Conservation (phyloP, 64 coral and sea anemone species). For the Montipora efflorescens region DNA sequence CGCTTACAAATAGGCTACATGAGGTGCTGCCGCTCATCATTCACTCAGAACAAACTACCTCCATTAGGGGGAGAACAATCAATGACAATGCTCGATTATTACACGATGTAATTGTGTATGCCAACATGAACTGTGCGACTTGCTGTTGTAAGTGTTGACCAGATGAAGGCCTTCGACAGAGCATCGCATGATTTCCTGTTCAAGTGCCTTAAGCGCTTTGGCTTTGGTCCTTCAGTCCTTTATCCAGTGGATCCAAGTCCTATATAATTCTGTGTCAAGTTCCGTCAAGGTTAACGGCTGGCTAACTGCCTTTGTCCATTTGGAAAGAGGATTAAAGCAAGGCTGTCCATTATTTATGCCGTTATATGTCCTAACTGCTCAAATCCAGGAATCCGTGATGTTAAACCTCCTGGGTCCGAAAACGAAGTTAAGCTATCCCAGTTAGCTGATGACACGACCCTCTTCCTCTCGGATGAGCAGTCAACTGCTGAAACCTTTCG, state of each 20-base stretch:
- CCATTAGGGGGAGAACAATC: slow-evolving; percentile 1
- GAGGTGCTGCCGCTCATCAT: background rate
- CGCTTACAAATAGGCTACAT: slow-evolving; percentile 1
- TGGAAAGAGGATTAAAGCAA: background rate
- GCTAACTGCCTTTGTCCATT: background rate
- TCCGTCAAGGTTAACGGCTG: slow-evolving; percentile 44
- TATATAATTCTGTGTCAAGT: slow-evolving; percentile 34
- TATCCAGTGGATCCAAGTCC: slow-evolving; percentile 31
- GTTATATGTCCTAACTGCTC: slow-evolving; percentile 41
- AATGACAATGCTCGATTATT: slow-evolving; percentile 17
- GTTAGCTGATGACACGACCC: slow-evolving; percentile 61
- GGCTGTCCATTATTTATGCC: slow-evolving; percentile 43
- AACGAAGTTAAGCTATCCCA: background rate
- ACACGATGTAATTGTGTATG: slow-evolving; percentile 11
- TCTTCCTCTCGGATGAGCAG: background rate
- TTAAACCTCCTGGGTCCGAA: background rate
- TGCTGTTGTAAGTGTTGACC: slow-evolving; percentile 2
- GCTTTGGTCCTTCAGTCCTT: slow-evolving; percentile 13
- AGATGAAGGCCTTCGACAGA: slow-evolving; percentile 40
- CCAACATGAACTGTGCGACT: background rate
- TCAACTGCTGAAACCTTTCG: slow-evolving; percentile 17
- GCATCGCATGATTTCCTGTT: background rate
- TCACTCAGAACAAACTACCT: slow-evolving; percentile 26
- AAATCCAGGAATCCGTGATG: background rate
- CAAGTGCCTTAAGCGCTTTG: background rate